These are phyloP conservation scores for Ischnura elegans DNA, from an alignment of 2,888 invertebrate genomes.

Conservation along the genomic window DNA sequence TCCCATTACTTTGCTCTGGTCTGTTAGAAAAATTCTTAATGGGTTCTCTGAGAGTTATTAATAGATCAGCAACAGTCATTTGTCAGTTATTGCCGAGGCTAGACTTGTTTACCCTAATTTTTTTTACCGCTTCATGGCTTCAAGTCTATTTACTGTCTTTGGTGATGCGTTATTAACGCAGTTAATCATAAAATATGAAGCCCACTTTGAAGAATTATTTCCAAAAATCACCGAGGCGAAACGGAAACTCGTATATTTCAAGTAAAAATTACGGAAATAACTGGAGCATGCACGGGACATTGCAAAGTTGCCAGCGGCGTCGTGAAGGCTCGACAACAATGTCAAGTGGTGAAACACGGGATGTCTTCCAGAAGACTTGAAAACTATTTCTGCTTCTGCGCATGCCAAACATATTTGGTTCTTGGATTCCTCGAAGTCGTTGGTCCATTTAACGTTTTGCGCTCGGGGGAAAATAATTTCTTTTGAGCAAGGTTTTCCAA, in stretches of 20 bases:
- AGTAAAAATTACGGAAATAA: constrained; percentile 50
- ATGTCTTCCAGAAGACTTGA: constrained; percentile 56
- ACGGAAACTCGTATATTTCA: constrained; percentile 15
- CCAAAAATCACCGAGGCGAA: background rate
- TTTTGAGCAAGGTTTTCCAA: background rate
- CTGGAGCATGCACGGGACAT: background rate
- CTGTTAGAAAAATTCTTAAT: too few relatives aligned
- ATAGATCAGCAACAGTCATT: background rate
- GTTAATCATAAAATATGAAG: background rate
- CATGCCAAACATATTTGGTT: constrained; percentile 14
- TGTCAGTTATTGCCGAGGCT: background rate
- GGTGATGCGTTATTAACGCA: background rate
- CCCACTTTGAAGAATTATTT: background rate
- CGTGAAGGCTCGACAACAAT: constrained; percentile 43
- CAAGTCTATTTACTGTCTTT: background rate
- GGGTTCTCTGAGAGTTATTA: background rate
- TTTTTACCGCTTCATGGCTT: background rate
- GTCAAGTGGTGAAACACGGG: constrained; percentile 58
- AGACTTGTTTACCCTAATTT: background rate
- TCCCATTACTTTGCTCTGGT: too few relatives aligned
- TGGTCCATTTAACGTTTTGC: background rate
- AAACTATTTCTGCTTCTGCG: constrained; percentile 50
- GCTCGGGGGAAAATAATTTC: background rate
- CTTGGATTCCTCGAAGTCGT: background rate
- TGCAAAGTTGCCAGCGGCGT: constrained; percentile 34